These are phyloP conservation scores for Meles meles DNA, from an alignment of 2,113 vertebrate species.

Conservation along the genomic window DNA sequence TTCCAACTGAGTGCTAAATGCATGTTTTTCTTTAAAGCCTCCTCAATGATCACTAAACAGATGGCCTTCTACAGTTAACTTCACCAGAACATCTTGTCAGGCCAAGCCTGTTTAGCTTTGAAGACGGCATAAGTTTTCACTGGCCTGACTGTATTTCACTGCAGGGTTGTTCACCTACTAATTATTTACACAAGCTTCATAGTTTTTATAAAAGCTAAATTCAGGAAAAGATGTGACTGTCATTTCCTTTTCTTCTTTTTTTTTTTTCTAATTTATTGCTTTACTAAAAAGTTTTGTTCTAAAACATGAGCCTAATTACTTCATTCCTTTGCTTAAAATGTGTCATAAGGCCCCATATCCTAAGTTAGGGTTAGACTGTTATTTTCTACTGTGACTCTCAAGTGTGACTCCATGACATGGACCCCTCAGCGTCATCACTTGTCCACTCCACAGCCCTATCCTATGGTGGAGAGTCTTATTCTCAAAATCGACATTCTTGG, in stretches of 20 bases:
- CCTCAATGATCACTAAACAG: not conserved
- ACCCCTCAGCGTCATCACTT: not conserved
- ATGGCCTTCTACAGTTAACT: conserved; percentile 11
- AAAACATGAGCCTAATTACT: not conserved
- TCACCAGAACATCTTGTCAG: conserved; percentile 1
- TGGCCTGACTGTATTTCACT: not conserved
- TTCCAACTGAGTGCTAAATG: conserved; percentile 36
- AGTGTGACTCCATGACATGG: not conserved
- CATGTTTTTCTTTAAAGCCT: conserved; percentile 19
- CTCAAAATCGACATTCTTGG: not conserved
- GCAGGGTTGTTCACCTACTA: not conserved
- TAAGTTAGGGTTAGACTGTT: not conserved
- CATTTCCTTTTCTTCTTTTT: not conserved
- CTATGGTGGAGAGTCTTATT: not conserved
- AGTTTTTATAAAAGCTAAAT: not conserved
- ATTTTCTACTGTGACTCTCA: not conserved
- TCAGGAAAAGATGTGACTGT: not conserved
- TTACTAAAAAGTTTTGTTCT: not conserved
- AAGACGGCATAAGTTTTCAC: not conserved
- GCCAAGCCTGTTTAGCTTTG: not conserved
- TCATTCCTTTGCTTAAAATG: not conserved
- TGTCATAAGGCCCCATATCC: not conserved
- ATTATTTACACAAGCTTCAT: not conserved
- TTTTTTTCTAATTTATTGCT: not conserved
- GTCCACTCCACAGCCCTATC: no score